A percentile compares a stretch with the other conserved stretches of the same genome.
Conservation (phyloP, 2,113 vertebrate genomes). For the Circaetus gallicus region DNA sequence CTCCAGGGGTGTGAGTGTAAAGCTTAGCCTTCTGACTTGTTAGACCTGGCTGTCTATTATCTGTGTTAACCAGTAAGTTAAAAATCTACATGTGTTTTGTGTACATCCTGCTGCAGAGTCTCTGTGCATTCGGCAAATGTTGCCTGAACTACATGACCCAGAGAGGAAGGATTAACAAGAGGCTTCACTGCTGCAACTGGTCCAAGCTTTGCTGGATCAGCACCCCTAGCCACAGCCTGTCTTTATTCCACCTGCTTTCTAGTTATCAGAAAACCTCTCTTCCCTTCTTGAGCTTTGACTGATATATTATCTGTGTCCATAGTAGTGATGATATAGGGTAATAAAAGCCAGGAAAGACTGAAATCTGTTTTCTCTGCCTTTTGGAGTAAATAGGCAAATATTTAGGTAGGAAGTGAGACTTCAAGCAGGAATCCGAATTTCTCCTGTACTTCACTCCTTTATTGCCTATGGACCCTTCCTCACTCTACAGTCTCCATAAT, state of each 20-base stretch:
- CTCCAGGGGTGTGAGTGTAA: background rate
- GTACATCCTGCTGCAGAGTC: background rate
- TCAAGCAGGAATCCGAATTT: background rate
- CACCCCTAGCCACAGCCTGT: background rate
- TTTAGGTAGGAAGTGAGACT: background rate
- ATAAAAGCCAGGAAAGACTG: background rate
- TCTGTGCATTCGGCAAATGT: background rate
- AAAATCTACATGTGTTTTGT: background rate
- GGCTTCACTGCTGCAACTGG: background rate
- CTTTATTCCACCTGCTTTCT: background rate
- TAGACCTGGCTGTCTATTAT: background rate
- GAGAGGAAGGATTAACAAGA: background rate
- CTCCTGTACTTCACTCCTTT: background rate
- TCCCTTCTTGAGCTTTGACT: background rate
- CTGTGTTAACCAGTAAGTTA: background rate
- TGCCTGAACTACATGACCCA: fast-evolving
- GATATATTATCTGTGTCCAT: background rate
- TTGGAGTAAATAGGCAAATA: background rate
- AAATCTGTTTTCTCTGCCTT: background rate
- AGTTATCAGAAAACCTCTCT: background rate
- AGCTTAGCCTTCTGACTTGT: background rate
- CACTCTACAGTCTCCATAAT: background rate
- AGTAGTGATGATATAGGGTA: background rate
- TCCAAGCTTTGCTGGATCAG: background rate
- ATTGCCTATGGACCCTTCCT: background rate